A percentile compares a stretch with the other conserved stretches of the same genome.
phyloP scores from a whole-genome alignment of 2,888 invertebrate genomes.

The Lysandra bellargus region DNA sequence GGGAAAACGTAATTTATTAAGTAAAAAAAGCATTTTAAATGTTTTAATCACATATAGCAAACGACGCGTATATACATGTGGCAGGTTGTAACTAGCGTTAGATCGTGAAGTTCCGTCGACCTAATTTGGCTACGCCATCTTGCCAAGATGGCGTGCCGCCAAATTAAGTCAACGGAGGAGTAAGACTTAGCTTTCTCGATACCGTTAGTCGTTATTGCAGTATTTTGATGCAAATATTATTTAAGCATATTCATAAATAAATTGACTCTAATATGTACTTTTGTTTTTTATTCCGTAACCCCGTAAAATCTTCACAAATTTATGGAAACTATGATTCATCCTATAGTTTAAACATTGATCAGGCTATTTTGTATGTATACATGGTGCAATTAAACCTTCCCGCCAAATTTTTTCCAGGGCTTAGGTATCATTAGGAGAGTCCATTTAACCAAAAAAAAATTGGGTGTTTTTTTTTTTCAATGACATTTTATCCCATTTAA shows the following conservation, averaged over 20 bases:
- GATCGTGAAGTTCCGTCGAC: constrained; percentile 42
- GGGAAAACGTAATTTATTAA: too few relatives aligned
- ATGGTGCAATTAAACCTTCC: too few relatives aligned
- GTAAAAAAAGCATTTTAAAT: background rate
- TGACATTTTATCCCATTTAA: too few relatives aligned
- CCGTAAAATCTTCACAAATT: background rate
- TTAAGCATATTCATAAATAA: constrained; percentile 79
- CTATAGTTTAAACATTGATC: too few relatives aligned
- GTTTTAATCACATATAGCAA: background rate
- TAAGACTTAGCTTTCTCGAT: constrained; percentile 64
- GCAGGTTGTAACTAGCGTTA: constrained; percentile 61
- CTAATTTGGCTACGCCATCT: background rate
- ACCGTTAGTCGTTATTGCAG: constrained; percentile 77
- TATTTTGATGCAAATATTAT: constrained; percentile 80
- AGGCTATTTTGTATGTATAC: too few relatives aligned
- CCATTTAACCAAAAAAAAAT: too few relatives aligned
- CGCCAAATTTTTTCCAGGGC: too few relatives aligned
- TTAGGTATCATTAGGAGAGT: too few relatives aligned
- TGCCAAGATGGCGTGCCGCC: background rate
- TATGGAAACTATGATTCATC: too few relatives aligned
- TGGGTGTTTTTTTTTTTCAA: too few relatives aligned
- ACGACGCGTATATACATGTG: constrained; percentile 36
- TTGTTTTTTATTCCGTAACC: constrained; percentile 50
- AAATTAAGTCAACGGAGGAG: background rate
- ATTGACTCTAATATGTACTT: constrained; percentile 73